Conservation (phyloP, 2,888 invertebrate species). For the Coecobrya sp. region DNA sequence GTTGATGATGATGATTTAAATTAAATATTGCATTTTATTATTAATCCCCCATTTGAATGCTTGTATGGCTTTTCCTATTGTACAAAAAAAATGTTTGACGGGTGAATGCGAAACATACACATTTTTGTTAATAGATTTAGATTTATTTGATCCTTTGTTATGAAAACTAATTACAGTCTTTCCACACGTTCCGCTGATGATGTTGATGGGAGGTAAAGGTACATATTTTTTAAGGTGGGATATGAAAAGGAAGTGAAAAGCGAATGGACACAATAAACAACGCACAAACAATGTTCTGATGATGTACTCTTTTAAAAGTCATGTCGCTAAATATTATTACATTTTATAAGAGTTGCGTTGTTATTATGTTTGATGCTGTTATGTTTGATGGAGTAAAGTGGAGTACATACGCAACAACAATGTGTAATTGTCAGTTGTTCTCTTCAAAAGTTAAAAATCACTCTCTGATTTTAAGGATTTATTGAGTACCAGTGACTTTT, state of each 20-base stretch:
- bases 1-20: not conserved
- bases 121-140: constrained; percentile 33
- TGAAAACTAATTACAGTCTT: constrained; percentile 56
- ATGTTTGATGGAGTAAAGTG: too few species aligned
- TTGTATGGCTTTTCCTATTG: not conserved
- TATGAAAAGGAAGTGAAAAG: constrained; percentile 57
- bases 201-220: constrained; percentile 6
- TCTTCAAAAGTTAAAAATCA: constrained; percentile 12
- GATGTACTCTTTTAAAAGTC: not conserved
- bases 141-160: constrained; percentile 50
- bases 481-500: constrained; percentile 49
- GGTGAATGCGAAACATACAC: not conserved
- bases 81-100: not conserved
- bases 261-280: constrained; percentile 15
- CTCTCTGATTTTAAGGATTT: constrained; percentile 51
- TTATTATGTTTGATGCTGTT: too few species aligned
- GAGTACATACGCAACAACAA: not conserved
- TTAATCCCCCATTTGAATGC: not conserved
- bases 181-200: constrained; percentile 48
- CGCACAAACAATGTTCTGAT: not conserved
- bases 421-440: constrained; percentile 49
- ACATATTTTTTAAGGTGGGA: not conserved
- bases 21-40: constrained; percentile 20
- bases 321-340: constrained; percentile 50
- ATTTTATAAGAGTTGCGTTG: constrained; percentile 18